These are phyloP conservation scores for Craseonycteris thonglongyai DNA, from an alignment of 2,113 vertebrate species.

Conservation along the genomic window DNA sequence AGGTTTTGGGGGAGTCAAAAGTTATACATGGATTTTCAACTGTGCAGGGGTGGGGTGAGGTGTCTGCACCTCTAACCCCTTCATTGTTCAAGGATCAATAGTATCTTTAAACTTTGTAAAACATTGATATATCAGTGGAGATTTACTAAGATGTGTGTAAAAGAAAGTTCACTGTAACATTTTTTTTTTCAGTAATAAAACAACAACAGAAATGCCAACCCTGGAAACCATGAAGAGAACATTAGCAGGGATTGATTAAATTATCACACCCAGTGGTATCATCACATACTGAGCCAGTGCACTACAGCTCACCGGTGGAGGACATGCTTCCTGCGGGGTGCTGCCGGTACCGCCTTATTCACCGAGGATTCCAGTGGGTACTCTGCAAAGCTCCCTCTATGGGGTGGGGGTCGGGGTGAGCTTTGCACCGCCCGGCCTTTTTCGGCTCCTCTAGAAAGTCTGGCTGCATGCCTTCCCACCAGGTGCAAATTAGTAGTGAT, in stretches of 20 bases:
- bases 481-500: background rate
- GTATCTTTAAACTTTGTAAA: background rate
- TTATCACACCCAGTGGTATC: background rate
- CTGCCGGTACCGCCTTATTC: background rate
- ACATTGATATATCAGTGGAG: background rate
- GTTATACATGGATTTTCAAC: too few species aligned
- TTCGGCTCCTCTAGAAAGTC: background rate
- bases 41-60: too few species aligned
- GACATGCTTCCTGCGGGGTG: background rate
- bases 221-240: background rate
- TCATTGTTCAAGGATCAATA: too few species aligned
- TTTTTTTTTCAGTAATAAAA: background rate
- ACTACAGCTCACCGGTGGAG: too few species aligned
- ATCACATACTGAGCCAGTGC: background rate
- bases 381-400: background rate
- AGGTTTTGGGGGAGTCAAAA: too few species aligned
- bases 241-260: background rate
- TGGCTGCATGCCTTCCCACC: background rate
- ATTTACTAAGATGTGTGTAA: background rate
- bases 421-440: background rate
- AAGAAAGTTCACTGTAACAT: background rate
- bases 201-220: background rate
- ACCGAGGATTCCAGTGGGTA: too few species aligned
- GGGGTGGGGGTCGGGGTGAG: too few species aligned
- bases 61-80: too few species aligned